A percentile compares a stretch with the other conserved stretches of the same genome.
These are phyloP conservation scores for Mantis religiosa DNA, from an alignment of 2,888 invertebrate genomes.

Conservation along the genomic window DNA sequence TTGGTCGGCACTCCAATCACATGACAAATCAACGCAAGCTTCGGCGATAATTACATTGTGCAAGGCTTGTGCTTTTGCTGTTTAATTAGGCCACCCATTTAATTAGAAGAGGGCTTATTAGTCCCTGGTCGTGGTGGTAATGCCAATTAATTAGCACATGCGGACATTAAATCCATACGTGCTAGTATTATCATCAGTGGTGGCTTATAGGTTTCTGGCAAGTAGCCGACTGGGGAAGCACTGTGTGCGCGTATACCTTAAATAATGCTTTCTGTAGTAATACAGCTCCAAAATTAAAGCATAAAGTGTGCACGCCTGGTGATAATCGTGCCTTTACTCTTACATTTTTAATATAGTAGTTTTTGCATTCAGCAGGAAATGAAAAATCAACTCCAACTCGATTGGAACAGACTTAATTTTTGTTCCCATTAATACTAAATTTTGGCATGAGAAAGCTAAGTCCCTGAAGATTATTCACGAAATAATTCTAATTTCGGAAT, in stretches of 20 bases:
- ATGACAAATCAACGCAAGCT: not conserved
- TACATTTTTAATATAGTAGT: too few species aligned
- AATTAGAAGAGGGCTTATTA: conserved; percentile 17
- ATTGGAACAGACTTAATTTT: too few species aligned
- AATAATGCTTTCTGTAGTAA: too few species aligned
- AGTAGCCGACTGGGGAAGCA: not conserved
- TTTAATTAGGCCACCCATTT: conserved; percentile 17
- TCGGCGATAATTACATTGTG: conserved; percentile 14
- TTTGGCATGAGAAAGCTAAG: too few species aligned
- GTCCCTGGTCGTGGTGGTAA: not conserved
- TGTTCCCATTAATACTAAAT: too few species aligned
- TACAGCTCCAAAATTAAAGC: too few species aligned
- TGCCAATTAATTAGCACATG: conserved; percentile 16
- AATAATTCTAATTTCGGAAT: too few species aligned
- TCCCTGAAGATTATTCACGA: too few species aligned
- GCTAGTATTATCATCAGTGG: not conserved
- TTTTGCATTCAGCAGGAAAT: too few species aligned
- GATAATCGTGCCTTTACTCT: too few species aligned
- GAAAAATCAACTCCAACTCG: too few species aligned
- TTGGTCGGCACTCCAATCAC: not conserved
- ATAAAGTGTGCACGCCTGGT: too few species aligned
- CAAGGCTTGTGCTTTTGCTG: conserved; percentile 14
- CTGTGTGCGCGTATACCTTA: not conserved
- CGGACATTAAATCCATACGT: conserved; percentile 13
- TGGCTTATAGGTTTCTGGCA: not conserved